These are phyloP conservation scores for Zoanthus sansibaricus DNA, from an alignment of 92 coral and sea anemone genomes.

Conservation along the genomic window DNA sequence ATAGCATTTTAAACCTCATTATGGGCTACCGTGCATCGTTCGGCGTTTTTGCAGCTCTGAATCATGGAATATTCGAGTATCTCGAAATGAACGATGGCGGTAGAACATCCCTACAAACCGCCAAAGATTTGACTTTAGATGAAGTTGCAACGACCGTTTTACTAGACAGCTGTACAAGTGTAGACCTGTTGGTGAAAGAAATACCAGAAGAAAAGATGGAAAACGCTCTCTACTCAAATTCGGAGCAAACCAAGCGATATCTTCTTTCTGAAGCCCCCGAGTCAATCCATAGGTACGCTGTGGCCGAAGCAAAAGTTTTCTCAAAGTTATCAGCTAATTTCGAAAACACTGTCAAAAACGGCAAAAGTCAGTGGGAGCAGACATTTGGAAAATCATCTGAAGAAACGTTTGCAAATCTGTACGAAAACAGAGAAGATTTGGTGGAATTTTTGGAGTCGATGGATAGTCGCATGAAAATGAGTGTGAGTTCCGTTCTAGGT, in stretches of 20 bases:
- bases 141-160: no score
- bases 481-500: not conserved
- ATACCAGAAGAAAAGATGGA: no score
- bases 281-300: conserved; percentile 4
- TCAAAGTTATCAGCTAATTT: conserved; percentile 23
- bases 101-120: no score
- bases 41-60: conserved; percentile 19
- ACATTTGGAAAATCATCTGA: not conserved
- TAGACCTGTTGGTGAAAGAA: no score
- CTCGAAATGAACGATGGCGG: no score
- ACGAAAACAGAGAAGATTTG: conserved; percentile 22
- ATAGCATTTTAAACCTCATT: conserved; percentile 33
- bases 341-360: conserved; percentile 33
- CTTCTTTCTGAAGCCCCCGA: not conserved
- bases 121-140: no score
- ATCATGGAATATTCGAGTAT: no score
- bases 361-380: conserved; percentile 18
- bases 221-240: no score
- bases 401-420: conserved; percentile 7
- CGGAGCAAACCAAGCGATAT: no score
- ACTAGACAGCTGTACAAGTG: no score
- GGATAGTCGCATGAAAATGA: conserved; percentile 34
- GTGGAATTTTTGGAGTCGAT: conserved; percentile 22
- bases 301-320: not conserved
- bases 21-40: conserved; percentile 25